A percentile compares a stretch with the other conserved stretches of the same genome.
These are phyloP conservation scores for Thysanoteuthis rhombus DNA, from an alignment of 2,888 invertebrate species.

Conservation along the genomic window DNA sequence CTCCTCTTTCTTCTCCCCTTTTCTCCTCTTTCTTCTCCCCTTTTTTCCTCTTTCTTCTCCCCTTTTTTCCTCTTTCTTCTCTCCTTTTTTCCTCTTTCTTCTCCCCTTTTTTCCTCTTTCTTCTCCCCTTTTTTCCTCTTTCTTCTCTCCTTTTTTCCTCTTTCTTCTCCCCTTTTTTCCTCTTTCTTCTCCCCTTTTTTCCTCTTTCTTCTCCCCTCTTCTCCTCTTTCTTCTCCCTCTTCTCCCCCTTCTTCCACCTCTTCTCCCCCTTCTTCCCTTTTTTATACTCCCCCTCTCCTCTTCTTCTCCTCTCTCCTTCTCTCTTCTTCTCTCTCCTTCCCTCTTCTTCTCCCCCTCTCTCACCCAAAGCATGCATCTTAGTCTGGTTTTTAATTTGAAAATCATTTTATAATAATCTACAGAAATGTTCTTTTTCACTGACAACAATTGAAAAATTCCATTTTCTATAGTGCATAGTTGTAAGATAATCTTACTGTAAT, in stretches of 20 bases:
- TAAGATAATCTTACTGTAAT: neutral
- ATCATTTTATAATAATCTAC: neutral
- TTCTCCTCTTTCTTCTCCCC: too few species aligned
- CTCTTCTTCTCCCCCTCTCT: neutral
- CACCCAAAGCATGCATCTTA: neutral
- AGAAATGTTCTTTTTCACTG: neutral
- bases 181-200: neutral
- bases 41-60: neutral
- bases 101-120: neutral
- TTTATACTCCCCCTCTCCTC: too few species aligned
- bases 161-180: too few species aligned
- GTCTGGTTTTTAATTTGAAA: neutral
- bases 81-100: too few species aligned
- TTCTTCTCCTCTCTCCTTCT: neutral
- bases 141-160: too few species aligned
- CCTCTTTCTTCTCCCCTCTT: neutral
- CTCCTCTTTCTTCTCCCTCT: neutral
- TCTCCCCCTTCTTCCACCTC: neutral
- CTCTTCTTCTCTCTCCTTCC: too few species aligned
- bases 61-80: neutral
- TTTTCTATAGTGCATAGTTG: neutral
- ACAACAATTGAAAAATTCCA: neutral
- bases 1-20: neutral
- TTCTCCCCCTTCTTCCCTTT: neutral
- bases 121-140: neutral